Evolutionary conservation across 2,113 vertebrate species (phyloP).

Genomic region (Dolichotis patagonum): DNA sequence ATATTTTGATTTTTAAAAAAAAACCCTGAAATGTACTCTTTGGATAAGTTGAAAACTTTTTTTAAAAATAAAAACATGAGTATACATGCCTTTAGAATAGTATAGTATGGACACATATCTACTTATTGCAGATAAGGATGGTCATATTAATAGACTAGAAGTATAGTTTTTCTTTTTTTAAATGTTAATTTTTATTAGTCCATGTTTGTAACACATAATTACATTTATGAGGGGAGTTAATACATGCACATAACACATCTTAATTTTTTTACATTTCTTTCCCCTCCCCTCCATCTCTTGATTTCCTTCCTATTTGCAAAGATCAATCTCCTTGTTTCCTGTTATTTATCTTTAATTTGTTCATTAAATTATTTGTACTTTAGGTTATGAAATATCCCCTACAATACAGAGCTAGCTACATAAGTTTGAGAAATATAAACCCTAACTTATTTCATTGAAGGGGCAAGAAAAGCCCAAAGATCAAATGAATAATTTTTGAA

Average conservation of each 20-base stretch:
- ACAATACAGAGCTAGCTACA: background rate
- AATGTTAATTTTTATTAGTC: background rate
- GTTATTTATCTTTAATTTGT: background rate
- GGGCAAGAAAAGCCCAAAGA: background rate
- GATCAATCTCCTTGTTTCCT: background rate
- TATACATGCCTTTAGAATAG: background rate
- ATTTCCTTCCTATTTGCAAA: background rate
- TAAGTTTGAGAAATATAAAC: background rate
- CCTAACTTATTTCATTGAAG: background rate
- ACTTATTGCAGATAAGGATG: background rate
- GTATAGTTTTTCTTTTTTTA: background rate
- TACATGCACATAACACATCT: background rate
- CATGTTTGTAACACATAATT: background rate
- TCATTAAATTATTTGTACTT: background rate
- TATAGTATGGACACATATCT: background rate
- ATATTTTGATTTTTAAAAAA: background rate
- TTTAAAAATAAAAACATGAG: background rate
- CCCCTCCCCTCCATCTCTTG: background rate
- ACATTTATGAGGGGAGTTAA: background rate
- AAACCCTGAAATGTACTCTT: background rate
- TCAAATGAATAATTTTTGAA: conserved; percentile 40
- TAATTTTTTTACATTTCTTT: background rate
- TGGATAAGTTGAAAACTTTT: conserved; percentile 36
- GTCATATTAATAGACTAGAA: background rate
- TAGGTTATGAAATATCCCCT: background rate